Percentiles rank a stretch among this genome's conserved stretches.
phyloP scores from a whole-genome alignment of 2,113 vertebrate genomes.

The Halcyon senegalensis region DNA sequence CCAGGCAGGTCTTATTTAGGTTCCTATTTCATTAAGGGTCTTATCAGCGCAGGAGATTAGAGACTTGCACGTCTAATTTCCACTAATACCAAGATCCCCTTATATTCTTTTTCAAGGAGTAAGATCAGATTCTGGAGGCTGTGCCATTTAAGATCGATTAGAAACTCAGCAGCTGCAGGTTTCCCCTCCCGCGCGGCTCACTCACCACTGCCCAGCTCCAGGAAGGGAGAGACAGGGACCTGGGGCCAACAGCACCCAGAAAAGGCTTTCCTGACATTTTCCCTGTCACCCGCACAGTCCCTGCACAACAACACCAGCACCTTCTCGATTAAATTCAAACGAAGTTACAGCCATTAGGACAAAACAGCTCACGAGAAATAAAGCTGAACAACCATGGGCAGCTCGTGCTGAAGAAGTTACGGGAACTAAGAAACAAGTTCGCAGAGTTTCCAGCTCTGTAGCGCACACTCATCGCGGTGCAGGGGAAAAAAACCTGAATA shows the following conservation, averaged over 20 bases:
- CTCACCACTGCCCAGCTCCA: fast-evolving
- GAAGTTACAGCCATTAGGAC: fast-evolving
- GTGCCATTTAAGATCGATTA: not conserved
- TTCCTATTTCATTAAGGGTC: not conserved
- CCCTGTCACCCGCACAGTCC: not conserved
- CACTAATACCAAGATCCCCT: constrained; percentile 24
- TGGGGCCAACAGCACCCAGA: not conserved
- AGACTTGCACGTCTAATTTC: not conserved
- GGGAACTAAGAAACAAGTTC: not conserved
- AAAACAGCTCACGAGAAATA: not conserved
- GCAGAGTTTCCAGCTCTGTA: not conserved
- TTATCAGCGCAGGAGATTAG: not conserved
- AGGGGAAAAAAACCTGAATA: fast-evolving
- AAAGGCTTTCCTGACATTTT: not conserved
- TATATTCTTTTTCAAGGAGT: constrained; percentile 1
- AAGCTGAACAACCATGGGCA: not conserved
- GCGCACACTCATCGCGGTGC: fast-evolving
- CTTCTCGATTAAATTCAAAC: fast-evolving
- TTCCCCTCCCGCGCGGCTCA: not conserved
- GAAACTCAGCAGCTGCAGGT: not conserved
- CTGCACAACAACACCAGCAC: not conserved
- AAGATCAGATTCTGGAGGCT: not conserved
- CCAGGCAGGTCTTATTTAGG: fast-evolving
- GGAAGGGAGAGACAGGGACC: not conserved
- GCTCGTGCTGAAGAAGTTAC: fast-evolving